phyloP scores from a whole-genome alignment of 1,140 invertebrate genomes.

The Procambarus clarkii region DNA sequence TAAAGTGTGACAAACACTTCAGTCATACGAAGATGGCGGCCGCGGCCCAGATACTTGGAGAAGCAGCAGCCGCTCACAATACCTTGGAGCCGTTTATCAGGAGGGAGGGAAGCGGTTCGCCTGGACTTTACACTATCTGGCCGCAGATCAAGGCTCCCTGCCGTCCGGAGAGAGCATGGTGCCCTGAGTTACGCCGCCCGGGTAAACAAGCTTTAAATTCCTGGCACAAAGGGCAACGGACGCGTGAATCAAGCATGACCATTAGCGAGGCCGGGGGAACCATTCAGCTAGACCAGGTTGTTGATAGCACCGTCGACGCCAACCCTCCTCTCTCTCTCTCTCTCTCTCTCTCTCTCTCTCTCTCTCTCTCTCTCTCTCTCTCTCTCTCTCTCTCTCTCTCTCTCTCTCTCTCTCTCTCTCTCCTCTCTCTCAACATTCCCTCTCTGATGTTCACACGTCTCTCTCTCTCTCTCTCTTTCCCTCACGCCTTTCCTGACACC shows the following conservation, averaged over 20 bases:
- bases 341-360: background rate
- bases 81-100: no score
- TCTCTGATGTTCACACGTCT: background rate
- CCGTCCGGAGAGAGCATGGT: background rate
- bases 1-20: no score
- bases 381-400: background rate
- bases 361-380: background rate
- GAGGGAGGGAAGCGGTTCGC: no score
- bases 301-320: background rate
- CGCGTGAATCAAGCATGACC: background rate
- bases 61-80: no score
- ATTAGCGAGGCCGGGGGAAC: background rate
- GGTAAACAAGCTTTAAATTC: constrained; percentile 10
- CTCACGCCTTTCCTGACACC: background rate
- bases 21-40: no score
- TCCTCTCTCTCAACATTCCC: background rate
- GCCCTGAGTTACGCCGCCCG: background rate
- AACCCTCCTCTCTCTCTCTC: background rate
- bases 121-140: background rate
- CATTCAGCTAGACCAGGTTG: background rate
- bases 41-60: no score
- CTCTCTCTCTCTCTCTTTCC: background rate
- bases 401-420: background rate
- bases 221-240: background rate
- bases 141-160: background rate